A percentile compares a stretch with the other conserved stretches of the same genome.
Evolutionary conservation across 2,797 vertebrate genomes (phyloP).

Genomic region (Pipistrellus kuhlii): DNA sequence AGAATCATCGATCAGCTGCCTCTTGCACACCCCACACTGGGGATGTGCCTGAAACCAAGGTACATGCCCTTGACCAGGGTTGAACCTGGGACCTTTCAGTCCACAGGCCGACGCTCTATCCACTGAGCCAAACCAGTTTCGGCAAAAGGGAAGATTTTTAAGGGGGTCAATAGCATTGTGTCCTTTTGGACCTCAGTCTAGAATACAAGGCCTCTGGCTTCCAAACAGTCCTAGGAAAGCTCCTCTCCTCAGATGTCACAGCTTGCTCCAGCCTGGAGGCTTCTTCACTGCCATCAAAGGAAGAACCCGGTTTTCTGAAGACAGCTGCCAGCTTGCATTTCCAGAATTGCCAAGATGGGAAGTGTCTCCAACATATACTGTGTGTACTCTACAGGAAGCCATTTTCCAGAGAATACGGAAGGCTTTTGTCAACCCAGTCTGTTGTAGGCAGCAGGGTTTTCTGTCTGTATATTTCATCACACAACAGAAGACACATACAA

Average conservation of each 20-base stretch:
- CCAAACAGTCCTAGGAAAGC: background rate
- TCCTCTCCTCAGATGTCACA: background rate
- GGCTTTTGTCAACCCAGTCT: background rate
- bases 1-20: no score
- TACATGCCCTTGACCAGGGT: no score
- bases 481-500: background rate
- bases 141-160: background rate
- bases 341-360: background rate
- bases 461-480: background rate
- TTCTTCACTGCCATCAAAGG: background rate
- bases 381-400: background rate
- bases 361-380: background rate
- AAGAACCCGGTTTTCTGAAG: background rate
- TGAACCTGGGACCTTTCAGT: no score
- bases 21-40: no score
- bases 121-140: background rate
- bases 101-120: no score
- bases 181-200: background rate
- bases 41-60: no score
- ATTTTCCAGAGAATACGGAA: constrained; percentile 38
- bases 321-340: constrained; percentile 26
- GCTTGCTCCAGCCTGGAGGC: background rate
- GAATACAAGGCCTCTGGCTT: constrained; percentile 1
- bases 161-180: background rate
- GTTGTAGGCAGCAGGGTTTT: background rate